These are phyloP conservation scores for Lasioglossum zephyrum DNA, from an alignment of 2,888 invertebrate genomes.

Conservation along the genomic window DNA sequence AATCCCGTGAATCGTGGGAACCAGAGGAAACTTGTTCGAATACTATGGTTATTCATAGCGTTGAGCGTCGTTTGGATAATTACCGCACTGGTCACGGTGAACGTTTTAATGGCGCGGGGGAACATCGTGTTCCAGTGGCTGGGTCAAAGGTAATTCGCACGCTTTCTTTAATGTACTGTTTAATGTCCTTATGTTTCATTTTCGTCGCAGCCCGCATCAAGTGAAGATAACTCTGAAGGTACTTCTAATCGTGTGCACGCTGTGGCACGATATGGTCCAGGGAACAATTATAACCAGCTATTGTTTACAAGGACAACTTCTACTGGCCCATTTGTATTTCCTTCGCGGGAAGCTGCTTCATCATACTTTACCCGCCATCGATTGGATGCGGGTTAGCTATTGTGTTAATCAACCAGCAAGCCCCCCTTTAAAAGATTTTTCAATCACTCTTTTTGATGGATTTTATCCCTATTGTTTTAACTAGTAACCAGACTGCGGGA, in stretches of 20 bases:
- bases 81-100: conserved; percentile 88
- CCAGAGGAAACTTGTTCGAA: conserved; percentile 89
- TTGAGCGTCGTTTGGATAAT: conserved; percentile 90
- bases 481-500: too few species aligned
- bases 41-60: conserved; percentile 90
- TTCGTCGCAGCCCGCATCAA: conserved; percentile 85
- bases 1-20: conserved; percentile 88
- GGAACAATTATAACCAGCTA: conserved; percentile 93
- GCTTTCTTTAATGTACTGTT: too few species aligned
- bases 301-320: conserved; percentile 91
- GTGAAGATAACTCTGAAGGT: conserved; percentile 86
- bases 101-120: conserved; percentile 88
- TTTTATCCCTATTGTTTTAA: too few species aligned
- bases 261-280: conserved; percentile 93
- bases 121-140: conserved; percentile 88
- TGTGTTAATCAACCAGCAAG: background rate
- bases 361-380: conserved; percentile 89
- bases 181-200: too few species aligned
- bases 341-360: conserved; percentile 90
- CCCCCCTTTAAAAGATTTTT: background rate
- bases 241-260: conserved; percentile 88
- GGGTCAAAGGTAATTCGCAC: conserved; percentile 85
- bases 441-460: too few species aligned
- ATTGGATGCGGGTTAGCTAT: conserved; percentile 91
- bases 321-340: conserved; percentile 90